Conservation (phyloP, 2,113 vertebrate genomes). For the Clupea harengus region DNA sequence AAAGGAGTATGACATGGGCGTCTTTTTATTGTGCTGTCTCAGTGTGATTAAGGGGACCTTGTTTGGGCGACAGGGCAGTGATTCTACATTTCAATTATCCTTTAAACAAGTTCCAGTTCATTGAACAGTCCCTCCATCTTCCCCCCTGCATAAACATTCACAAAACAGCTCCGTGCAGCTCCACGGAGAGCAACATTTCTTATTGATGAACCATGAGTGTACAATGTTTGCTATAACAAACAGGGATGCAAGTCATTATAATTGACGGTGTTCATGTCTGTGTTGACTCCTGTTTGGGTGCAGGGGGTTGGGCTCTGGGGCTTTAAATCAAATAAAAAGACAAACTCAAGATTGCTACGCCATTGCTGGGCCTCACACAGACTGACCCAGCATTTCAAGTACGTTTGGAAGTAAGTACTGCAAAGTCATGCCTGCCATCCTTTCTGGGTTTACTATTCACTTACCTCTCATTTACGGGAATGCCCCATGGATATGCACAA, state of each 20-base stretch:
- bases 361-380: background rate
- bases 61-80: background rate
- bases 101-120: constrained; percentile 21
- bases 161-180: background rate
- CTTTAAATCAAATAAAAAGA: background rate
- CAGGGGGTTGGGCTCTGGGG: background rate
- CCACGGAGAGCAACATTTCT: background rate
- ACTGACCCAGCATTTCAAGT: background rate
- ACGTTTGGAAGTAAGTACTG: background rate
- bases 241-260: background rate
- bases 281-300: background rate
- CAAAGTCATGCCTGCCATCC: background rate
- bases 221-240: background rate
- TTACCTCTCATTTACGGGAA: background rate
- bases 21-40: background rate
- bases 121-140: background rate
- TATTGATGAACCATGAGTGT: background rate
- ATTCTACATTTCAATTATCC: background rate
- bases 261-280: background rate
- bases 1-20: background rate
- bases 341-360: background rate
- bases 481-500: background rate
- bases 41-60: background rate
- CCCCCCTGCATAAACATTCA: background rate
- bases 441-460: background rate